phyloP scores from a whole-genome alignment of 2,888 invertebrate species.

The Himalopsyche japonica region DNA sequence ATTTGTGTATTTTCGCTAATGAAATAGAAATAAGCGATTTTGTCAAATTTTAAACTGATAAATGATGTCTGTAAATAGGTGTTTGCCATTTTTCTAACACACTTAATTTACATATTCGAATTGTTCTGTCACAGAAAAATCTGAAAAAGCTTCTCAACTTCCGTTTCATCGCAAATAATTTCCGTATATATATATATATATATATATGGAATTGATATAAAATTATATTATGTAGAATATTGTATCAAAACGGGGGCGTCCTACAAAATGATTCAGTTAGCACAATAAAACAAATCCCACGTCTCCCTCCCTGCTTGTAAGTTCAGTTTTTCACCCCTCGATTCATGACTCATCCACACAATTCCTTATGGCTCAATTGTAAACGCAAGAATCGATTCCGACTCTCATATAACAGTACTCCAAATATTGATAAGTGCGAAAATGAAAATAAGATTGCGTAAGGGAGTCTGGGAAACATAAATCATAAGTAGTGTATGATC shows the following conservation, averaged over 20 bases:
- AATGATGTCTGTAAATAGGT: no score
- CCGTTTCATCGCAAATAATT: background rate
- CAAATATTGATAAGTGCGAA: background rate
- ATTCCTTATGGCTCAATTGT: constrained; percentile 6
- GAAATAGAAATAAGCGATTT: no score
- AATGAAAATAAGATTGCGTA: background rate
- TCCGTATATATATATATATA: no score
- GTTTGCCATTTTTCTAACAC: no score
- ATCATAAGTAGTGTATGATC: background rate
- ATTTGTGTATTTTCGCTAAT: no score
- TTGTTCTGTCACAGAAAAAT: background rate
- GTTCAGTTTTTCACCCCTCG: background rate
- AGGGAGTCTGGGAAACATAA: background rate
- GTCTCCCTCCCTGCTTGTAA: background rate
- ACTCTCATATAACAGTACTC: background rate
- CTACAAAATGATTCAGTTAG: constrained; percentile 16
- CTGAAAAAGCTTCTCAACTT: background rate
- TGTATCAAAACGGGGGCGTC: constrained; percentile 2
- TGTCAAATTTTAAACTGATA: no score
- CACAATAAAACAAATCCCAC: constrained; percentile 3
- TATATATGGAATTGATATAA: background rate
- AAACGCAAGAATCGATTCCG: background rate
- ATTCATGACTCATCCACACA: background rate
- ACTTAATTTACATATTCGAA: no score
- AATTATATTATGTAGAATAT: background rate